Percentiles rank a stretch among this genome's conserved stretches.
phyloP scores from a whole-genome alignment of 2,113 vertebrate genomes.

The Pachyramphus minor region DNA sequence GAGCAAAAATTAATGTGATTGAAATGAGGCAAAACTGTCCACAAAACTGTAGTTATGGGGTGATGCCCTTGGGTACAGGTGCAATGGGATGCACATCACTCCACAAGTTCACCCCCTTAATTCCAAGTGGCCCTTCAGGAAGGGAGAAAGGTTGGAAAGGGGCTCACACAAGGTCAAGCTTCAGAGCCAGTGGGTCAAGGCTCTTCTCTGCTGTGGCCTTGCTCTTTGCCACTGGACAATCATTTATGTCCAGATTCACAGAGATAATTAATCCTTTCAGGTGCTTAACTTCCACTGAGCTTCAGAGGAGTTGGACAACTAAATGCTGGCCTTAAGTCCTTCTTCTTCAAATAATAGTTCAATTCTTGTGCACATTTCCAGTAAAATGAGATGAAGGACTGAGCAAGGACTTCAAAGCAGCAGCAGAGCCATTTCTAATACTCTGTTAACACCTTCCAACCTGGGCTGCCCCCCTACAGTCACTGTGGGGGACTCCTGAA shows the following conservation, averaged over 20 bases:
- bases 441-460: not conserved
- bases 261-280: not conserved
- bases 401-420: not conserved
- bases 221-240: not conserved
- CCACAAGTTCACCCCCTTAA: too few relatives aligned
- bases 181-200: not conserved
- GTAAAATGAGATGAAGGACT: not conserved
- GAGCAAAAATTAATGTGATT: not conserved
- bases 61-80: not conserved
- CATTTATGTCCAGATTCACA: not conserved
- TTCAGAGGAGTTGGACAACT: not conserved
- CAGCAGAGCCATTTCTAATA: not conserved
- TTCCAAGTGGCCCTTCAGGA: not conserved
- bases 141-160: not conserved
- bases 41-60: not conserved
- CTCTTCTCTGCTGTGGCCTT: not conserved
- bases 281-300: not conserved
- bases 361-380: not conserved
- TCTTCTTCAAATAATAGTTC: not conserved
- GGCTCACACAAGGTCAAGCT: not conserved
- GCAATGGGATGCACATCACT: not conserved
- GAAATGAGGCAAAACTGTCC: not conserved
- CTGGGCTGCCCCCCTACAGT: not conserved
- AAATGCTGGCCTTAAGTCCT: accelerated
- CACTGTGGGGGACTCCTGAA: not conserved